Evolutionary conservation across 2,888 invertebrate genomes (phyloP), one percentile per base, ranked within the genome.

Genomic region (Erebia ligea): DNA sequence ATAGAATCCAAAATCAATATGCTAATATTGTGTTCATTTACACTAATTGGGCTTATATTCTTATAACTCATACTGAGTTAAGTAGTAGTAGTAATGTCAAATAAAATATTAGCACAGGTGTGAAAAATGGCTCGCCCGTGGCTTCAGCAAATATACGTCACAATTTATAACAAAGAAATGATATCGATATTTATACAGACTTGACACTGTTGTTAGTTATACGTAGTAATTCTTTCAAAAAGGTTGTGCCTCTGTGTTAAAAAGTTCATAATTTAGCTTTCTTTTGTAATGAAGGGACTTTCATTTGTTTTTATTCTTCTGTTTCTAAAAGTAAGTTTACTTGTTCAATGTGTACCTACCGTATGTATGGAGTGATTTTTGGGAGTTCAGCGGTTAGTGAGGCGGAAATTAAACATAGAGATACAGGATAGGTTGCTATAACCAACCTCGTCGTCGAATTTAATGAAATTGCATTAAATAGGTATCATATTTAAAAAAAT

Each of bases 51-150:
- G 42, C 25, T 50, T 13, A 25, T 21, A 63, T 62, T 8, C 19
- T 6, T 15, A 17, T 6, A 42, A 48, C 11, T 62, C 13, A 13
- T 40, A 40, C 6, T 42, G 1, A 6, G 48, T 52, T 68, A 58
- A 56, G 57, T 42, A 17, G 57, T 61, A 56, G 15, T 70, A 71
- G 71, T 50, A 48, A 54, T 68, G 65, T 59, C 2, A 21, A 67
- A 58, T 57, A 45, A 34, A 71, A 72, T 70, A 73, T 75, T 69
- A 34, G 54, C 45, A 57, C 73, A 75, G 62, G 73, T 73, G 75
- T 5, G 11, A 45, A 58, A 34, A 58, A 48, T n/a, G 40, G 34
- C 52, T 40, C 10, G 58, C 50, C 45, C 68, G 42, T 57, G 66
- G 56, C 57, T 66, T 56, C 15, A 64, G 42, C 62, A 71, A 73